phyloP scores from a whole-genome alignment of 1,140 invertebrate genomes.

The Callitettix versicolor region DNA sequence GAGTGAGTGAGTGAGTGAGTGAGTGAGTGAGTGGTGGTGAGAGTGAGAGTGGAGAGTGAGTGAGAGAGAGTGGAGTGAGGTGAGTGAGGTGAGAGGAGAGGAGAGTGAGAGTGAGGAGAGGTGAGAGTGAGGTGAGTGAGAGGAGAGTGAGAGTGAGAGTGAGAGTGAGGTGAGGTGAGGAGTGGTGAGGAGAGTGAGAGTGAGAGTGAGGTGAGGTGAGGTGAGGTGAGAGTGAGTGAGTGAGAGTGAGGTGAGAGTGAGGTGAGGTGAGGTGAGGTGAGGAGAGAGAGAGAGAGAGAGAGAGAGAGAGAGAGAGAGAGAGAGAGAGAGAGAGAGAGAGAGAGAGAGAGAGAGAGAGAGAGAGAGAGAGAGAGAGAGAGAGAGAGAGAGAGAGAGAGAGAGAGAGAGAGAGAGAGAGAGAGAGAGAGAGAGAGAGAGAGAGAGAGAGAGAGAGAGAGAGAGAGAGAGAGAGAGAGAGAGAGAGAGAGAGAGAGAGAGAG shows the following conservation, averaged over 20 bases:
- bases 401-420: neutral
- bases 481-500: neutral
- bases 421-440: neutral
- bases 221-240: neutral
- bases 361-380: neutral
- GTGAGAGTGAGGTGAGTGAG: neutral
- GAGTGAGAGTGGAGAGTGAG: neutral
- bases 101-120: neutral
- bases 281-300: too few species aligned
- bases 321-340: neutral
- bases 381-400: neutral
- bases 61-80: neutral
- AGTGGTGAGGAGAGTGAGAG: neutral
- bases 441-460: neutral
- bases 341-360: too few species aligned
- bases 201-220: neutral
- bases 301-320: neutral
- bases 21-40: neutral
- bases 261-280: neutral
- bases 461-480: neutral
- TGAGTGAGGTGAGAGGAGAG: neutral
- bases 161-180: too few species aligned
- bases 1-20: too few species aligned
- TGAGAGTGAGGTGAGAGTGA: neutral
- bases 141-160: neutral